Conservation (phyloP, 37 sponge, comb jelly and placozoan genomes). For the Cliona cf. orientalis region DNA sequence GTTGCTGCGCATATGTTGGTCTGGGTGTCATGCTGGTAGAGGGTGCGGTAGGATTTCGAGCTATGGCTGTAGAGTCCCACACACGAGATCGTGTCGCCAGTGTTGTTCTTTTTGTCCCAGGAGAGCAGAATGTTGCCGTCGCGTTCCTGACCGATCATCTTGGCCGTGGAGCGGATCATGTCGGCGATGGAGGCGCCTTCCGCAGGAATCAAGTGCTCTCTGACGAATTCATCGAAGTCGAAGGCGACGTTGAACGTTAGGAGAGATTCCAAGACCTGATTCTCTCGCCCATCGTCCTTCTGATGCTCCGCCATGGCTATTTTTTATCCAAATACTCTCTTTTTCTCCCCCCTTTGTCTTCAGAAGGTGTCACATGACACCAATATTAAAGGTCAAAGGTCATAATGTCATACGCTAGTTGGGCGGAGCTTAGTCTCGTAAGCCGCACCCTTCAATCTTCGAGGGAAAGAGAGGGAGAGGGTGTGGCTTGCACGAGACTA, state of each 20-base stretch:
- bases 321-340: no score
- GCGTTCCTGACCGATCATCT: slow-evolving; percentile 54
- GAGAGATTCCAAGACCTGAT: no score
- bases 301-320: background rate
- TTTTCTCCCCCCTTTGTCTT: no score
- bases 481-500: no score
- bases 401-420: no score
- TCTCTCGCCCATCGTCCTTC: background rate
- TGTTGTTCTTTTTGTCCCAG: slow-evolving; percentile 38
- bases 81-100: slow-evolving; percentile 15
- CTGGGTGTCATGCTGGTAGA: slow-evolving; percentile 50
- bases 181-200: slow-evolving; percentile 26
- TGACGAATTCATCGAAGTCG: slow-evolving; percentile 30
- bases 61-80: slow-evolving; percentile 25
- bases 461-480: no score
- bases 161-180: background rate
- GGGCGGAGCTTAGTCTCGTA: no score
- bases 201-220: slow-evolving; percentile 10
- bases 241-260: slow-evolving; percentile 43
- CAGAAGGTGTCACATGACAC: no score
- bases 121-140: slow-evolving; percentile 45
- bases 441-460: no score
- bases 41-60: background rate
- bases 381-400: no score
- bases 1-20: slow-evolving; percentile 39